A percentile compares a stretch with the other conserved stretches of the same genome.
Evolutionary conservation across 2,888 invertebrate species (phyloP).

Genomic region (Heteromurus nitidus): DNA sequence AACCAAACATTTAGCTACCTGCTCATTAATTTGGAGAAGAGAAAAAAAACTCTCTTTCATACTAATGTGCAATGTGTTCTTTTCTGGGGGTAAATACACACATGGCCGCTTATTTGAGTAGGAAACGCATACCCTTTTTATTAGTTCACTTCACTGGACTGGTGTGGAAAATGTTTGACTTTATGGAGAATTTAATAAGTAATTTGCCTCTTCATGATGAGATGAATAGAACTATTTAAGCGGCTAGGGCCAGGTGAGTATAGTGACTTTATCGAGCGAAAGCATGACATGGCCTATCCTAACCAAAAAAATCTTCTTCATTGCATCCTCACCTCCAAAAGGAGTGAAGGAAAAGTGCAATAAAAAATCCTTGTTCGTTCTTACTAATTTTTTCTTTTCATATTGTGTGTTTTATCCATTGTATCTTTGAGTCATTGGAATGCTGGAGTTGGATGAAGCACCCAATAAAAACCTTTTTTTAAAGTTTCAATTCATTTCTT

Average conservation of each 20-base stretch:
- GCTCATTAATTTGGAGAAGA: constrained; percentile 56
- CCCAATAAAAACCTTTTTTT: no score
- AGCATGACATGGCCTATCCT: constrained; percentile 32
- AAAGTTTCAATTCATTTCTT: no score
- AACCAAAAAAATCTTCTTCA: constrained; percentile 15
- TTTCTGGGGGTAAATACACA: constrained; percentile 22
- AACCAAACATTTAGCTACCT: constrained; percentile 59
- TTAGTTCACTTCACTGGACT: constrained; percentile 32
- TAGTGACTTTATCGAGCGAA: background rate
- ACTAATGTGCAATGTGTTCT: no score
- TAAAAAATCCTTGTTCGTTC: background rate
- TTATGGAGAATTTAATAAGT: constrained; percentile 44
- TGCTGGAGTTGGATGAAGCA: background rate
- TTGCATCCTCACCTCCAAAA: background rate
- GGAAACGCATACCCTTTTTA: constrained; percentile 30
- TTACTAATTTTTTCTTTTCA: constrained; percentile 1
- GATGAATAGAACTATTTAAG: background rate
- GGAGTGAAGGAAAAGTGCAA: background rate
- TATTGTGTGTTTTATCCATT: no score
- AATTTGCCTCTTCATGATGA: constrained; percentile 18
- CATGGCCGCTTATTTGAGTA: background rate
- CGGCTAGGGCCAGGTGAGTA: background rate
- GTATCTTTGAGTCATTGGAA: no score
- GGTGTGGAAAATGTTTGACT: constrained; percentile 48
- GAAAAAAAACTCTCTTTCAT: constrained; percentile 14